phyloP scores from a whole-genome alignment of 2,113 vertebrate species.

The Panthera leo region DNA sequence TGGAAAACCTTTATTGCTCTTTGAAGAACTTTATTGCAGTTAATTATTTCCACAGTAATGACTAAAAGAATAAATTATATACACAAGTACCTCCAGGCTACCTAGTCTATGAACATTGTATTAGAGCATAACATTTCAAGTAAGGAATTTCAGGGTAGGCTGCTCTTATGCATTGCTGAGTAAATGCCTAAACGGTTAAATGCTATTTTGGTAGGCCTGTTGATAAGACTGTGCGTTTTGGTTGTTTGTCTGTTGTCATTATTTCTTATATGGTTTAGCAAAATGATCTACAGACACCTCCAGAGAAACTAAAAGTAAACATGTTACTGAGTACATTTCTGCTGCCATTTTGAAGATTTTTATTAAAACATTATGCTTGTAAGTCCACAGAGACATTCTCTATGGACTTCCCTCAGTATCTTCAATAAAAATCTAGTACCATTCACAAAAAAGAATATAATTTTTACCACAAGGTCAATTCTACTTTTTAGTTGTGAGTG shows the following conservation, averaged over 20 bases:
- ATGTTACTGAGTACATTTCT: constrained; percentile 22
- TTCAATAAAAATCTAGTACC: not conserved
- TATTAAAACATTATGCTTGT: constrained; percentile 24
- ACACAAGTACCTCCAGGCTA: not conserved
- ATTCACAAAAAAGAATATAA: not conserved
- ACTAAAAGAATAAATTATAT: constrained; percentile 25
- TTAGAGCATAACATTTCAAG: constrained; percentile 21
- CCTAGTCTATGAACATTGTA: not conserved
- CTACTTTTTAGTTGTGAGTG: not conserved
- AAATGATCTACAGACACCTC: not conserved
- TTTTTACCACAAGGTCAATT: not conserved
- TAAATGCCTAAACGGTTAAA: constrained; percentile 31
- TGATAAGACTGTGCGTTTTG: constrained; percentile 11
- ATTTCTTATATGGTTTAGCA: not conserved
- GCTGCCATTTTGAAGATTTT: constrained; percentile 40
- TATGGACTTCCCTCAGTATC: not conserved
- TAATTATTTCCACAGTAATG: constrained; percentile 49
- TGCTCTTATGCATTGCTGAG: not conserved
- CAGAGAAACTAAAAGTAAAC: constrained; percentile 18
- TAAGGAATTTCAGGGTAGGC: not conserved
- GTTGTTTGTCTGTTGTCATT: not conserved
- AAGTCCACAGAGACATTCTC: not conserved
- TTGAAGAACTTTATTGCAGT: constrained; percentile 5
- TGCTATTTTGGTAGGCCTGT: not conserved
- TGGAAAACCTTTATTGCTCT: not conserved